A percentile compares a stretch with the other conserved stretches of the same genome.
Conservation (phyloP, 2,888 invertebrate genomes). For the Meta bourneti region DNA sequence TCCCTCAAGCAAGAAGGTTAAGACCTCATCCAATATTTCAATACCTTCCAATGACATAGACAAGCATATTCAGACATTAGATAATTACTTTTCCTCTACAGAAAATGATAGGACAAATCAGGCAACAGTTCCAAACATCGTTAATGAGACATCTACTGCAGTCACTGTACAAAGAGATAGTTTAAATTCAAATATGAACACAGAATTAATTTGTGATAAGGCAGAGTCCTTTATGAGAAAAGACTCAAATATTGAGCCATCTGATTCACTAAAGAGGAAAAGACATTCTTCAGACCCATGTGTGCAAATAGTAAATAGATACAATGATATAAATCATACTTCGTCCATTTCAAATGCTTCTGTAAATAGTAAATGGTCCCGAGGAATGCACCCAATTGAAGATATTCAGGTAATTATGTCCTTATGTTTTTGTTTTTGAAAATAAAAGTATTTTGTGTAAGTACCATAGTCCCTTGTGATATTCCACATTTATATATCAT, state of each 20-base stretch:
- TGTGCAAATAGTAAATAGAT: background rate
- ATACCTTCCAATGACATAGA: slow-evolving; percentile 35
- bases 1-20: slow-evolving; percentile 41
- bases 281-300: background rate
- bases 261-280: background rate
- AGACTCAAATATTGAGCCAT: background rate
- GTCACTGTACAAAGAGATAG: slow-evolving; percentile 27
- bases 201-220: no score
- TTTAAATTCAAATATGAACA: background rate
- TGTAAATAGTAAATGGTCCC: slow-evolving; percentile 32
- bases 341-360: background rate
- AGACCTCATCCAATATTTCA: slow-evolving; percentile 4
- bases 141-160: background rate
- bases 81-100: slow-evolving; percentile 33
- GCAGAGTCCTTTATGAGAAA: no score
- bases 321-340: background rate
- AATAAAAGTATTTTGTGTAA: no score
- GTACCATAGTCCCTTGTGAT: no score
- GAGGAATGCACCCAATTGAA: slow-evolving; percentile 34
- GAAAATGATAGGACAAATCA: background rate
- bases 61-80: slow-evolving; percentile 44
- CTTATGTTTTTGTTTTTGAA: background rate
- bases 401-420: slow-evolving; percentile 36
- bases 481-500: no score
- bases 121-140: background rate